A percentile compares a stretch with the other conserved stretches of the same genome.
These are phyloP conservation scores for Sebastes itinus DNA, from an alignment of 2,797 vertebrate species.

Conservation along the genomic window DNA sequence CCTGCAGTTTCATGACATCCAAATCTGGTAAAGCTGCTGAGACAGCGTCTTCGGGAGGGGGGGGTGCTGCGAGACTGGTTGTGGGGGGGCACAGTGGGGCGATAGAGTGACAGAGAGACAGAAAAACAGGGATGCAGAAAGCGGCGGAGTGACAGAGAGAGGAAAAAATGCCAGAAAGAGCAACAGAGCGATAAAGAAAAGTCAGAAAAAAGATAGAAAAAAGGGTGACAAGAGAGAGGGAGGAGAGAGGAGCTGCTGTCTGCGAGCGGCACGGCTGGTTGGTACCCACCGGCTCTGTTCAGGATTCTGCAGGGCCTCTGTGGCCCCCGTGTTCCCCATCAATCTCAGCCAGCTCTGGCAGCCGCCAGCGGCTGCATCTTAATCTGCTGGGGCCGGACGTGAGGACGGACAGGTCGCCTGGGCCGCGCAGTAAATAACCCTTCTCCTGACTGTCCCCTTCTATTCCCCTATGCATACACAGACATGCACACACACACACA, in stretches of 20 bases:
- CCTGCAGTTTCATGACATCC: conserved; percentile 70
- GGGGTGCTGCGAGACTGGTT: conserved; percentile 11
- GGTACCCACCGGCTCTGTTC: conserved; percentile 71
- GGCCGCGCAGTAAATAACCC: conserved; percentile 77
- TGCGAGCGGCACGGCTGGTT: conserved; percentile 50
- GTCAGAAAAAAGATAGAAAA: conserved; percentile 29
- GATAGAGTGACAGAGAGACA: conserved; percentile 55
- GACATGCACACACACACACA: conserved; percentile 7
- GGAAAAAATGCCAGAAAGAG: conserved; percentile 44
- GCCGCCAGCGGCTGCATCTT: conserved; percentile 78
- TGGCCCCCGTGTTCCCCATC: conserved; percentile 80
- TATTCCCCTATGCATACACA: conserved; percentile 53
- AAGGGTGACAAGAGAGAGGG: conserved; percentile 50
- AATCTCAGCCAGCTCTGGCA: conserved; percentile 76
- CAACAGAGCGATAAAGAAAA: conserved; percentile 65
- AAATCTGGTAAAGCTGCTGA: conserved; percentile 73
- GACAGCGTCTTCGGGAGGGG: conserved; percentile 45
- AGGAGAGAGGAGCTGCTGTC: conserved; percentile 43
- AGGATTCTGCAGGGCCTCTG: conserved; percentile 79
- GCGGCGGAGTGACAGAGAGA: conserved; percentile 52
- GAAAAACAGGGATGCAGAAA: conserved; percentile 50
- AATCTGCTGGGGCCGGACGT: conserved; percentile 76
- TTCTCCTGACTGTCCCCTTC: conserved; percentile 67
- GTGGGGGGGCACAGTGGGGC: conserved; percentile 21
- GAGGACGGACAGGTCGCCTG: conserved; percentile 80